Conservation (phyloP, 37 sponge, comb jelly and placozoan species). For the Amphimedon queenslandica region DNA sequence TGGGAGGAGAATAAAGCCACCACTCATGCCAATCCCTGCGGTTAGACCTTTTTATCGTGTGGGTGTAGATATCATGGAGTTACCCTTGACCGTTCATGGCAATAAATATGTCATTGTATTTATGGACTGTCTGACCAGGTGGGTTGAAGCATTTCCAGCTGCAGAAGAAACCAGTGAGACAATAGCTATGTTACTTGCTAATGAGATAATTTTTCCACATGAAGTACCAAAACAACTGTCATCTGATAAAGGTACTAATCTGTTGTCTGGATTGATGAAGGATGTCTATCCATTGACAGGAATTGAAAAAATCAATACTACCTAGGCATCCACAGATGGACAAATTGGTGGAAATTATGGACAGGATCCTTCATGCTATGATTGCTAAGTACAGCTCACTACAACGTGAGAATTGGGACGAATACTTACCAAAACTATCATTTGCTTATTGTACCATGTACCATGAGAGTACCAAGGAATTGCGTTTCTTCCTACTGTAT, state of each 20-base stretch:
- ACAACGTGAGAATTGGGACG: conserved; percentile 1
- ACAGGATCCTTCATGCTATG: conserved; percentile 1
- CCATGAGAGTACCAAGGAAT: conserved; percentile 12
- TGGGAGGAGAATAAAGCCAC: neutral
- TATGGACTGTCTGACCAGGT: conserved; percentile 31
- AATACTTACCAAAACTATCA: neutral
- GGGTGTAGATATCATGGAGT: conserved; percentile 42
- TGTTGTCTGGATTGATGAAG: conserved; percentile 14
- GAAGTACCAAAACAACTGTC: conserved; percentile 14
- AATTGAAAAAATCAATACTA: conserved; percentile 16
- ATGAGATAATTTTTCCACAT: conserved; percentile 9
- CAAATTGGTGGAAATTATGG: neutral
- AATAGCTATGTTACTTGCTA: conserved; percentile 9
- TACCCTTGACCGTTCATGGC: conserved; percentile 28
- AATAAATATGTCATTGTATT: conserved; percentile 24
- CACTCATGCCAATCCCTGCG: conserved; percentile 12
- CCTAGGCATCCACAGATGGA: conserved; percentile 14
- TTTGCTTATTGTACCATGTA: conserved; percentile 22
- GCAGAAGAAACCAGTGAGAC: conserved; percentile 5
- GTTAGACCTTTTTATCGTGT: conserved; percentile 40
- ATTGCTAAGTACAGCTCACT: neutral
- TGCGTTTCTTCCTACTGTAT: conserved; percentile 18
- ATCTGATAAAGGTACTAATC: conserved; percentile 14
- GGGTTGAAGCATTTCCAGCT: conserved; percentile 16
- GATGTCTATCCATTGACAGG: conserved; percentile 3